Base-by-base conservation (phyloP, 2,888 invertebrate genomes). In the Diplazon laetatorius region DNA sequence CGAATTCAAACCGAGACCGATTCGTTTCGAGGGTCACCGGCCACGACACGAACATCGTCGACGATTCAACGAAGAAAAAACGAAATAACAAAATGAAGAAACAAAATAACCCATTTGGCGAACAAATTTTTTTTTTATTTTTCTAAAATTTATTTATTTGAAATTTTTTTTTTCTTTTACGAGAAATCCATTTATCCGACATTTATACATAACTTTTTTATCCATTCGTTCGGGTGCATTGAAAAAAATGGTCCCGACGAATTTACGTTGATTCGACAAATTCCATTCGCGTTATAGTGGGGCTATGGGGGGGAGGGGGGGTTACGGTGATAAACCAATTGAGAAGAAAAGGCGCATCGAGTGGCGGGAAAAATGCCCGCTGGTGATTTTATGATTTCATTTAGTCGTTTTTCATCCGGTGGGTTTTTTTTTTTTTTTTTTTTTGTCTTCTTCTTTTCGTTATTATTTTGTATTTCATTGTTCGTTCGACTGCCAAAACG, bases 1-100 rank as follows among this genome's bases (percentile, higher is more conserved):
- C 66, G 70, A 80, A 75, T 81, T 80, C 75, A 78, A 78, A 70
- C 76, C 66, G 46, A 76, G 76, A 73, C 65, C 78, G 73, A 81
- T 81, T 78, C 76, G 80, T 78, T 72, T 6, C 73, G 70, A 75
- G 78, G 75, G 66, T 75, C 78, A 71, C 42, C 20, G 37, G n/a
- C 50, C 6, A 30, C 30, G 30, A 30, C 30, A 2, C 2, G 6
- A 6, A 30, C 35, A 65, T 25, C 57, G 6, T 14, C 37, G 65
- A 57, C 25, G 30, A 39, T n/a, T n/a, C 30, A 37, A 18, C 14
- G 59, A 20, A 12, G 57, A 30, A 20, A 8, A 63, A 35, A 18
- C 22, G 60, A 77, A 72, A 55, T 39, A 62, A 48, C 50, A 48
- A 39, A 25, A 60, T 14, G 50, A 18, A 44, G 39, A n/a, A n/a